Evolutionary conservation across 64 coral and sea anemone species (phyloP).

Genomic region (Montipora capricornis): DNA sequence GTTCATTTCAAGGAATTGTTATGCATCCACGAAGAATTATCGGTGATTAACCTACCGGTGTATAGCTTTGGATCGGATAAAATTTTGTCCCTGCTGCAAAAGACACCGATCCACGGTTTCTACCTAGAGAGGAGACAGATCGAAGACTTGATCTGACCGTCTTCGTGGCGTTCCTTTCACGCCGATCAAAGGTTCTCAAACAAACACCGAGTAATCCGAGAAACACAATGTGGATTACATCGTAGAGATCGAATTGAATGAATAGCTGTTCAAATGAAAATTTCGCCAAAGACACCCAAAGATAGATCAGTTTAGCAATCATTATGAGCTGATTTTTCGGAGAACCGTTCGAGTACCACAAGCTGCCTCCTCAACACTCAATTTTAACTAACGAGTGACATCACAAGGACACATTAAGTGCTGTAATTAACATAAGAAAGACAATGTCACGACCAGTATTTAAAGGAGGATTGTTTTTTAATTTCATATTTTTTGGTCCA

Average conservation of each 20-base stretch:
- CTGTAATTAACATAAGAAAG: slow-evolving; percentile 33
- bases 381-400: slow-evolving; percentile 9
- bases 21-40: background rate
- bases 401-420: background rate
- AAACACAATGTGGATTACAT: slow-evolving; percentile 67
- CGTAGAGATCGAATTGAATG: slow-evolving; percentile 65
- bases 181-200: slow-evolving; percentile 32
- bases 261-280: slow-evolving; percentile 32
- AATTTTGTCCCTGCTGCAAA: slow-evolving; percentile 96
- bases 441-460: background rate
- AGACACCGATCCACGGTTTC: slow-evolving; percentile 61
- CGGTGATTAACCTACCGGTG: slow-evolving; percentile 41
- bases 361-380: background rate
- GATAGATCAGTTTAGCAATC: slow-evolving; percentile 28
- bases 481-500: slow-evolving; percentile 12
- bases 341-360: background rate
- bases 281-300: slow-evolving; percentile 22
- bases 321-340: slow-evolving; percentile 21
- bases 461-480: background rate
- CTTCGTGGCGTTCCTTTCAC: slow-evolving; percentile 18
- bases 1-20: background rate
- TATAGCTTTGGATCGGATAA: slow-evolving; percentile 33
- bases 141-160: slow-evolving; percentile 75
- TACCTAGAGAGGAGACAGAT: slow-evolving; percentile 45
- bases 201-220: slow-evolving; percentile 77